Evolutionary conservation across 2,797 vertebrate species (phyloP), one percentile per base, ranked within the genome.

Genomic region (Loriculus beryllinus): DNA sequence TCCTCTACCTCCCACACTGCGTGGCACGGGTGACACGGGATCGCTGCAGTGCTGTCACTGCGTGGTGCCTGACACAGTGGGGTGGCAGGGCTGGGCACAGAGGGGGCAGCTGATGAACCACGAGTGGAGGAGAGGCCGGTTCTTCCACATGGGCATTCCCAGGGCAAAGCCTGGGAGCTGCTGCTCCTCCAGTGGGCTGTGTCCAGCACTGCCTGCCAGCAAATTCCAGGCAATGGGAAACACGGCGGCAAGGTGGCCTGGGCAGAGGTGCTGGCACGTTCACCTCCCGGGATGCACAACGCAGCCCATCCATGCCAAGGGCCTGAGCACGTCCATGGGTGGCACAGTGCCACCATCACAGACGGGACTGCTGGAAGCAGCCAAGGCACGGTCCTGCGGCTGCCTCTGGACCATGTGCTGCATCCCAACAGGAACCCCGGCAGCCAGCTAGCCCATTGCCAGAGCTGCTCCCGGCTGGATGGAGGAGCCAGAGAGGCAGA

Each of bases 91-190:
- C 72, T 12, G 64, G 63, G 74, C 57, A 15, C 71, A 6, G 62
- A 6, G 1, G 3, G 57, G 69, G 2, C 0, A 2, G 23, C 17
- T 2, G 0, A 26, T 0, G 47, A 39, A 35, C 39, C 12, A 0
- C 0, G 17, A 25, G 54, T 5, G 9, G 59, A 45, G 25, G 31
- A 54, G 18, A 21, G 26, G 16, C 16, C 1, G 12, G 2, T 42
- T 57, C 40, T 33, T 49, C 80, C 5, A 0, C 1, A 2, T 31
- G 18, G 35, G 9, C 4, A n/a, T 42, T 71, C 63, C 76, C 87
- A 35, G 56, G 47, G 14, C 0, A 4, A 52, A 65, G 33, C 64
- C 7, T 3, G 28, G 51, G 70, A 87, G 64, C 60, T 23, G 49
- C 60, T 0, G 15, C 40, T 56, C 40, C 57, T 71, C 43, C 76